phyloP scores from a whole-genome alignment of 2,797 vertebrate genomes.

The Poecilia gillii region DNA sequence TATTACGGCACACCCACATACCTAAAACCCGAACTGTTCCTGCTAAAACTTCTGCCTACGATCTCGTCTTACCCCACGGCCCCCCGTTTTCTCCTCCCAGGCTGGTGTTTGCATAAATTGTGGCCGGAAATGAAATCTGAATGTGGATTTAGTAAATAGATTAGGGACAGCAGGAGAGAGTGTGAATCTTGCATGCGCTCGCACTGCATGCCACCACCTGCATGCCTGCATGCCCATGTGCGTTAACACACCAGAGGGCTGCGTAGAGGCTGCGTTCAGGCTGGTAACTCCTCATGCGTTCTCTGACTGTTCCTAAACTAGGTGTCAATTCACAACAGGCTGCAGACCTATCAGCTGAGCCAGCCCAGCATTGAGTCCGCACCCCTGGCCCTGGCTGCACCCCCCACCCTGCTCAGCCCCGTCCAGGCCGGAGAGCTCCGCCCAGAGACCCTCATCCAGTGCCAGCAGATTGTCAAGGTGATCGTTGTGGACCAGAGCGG shows the following conservation, averaged over 20 bases:
- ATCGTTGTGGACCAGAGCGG: slow-evolving; percentile 97
- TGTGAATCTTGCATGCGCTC: slow-evolving; percentile 64
- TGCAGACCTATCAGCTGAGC: slow-evolving; percentile 99
- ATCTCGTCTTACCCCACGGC: slow-evolving; percentile 48
- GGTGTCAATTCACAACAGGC: slow-evolving; percentile 99
- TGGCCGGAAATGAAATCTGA: slow-evolving; percentile 15
- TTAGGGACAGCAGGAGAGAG: slow-evolving; percentile 30
- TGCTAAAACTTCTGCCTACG: slow-evolving; percentile 35
- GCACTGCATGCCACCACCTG: slow-evolving; percentile 62
- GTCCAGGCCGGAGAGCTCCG: slow-evolving; percentile 81
- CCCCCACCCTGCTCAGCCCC: slow-evolving; percentile 82
- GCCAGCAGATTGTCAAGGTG: slow-evolving; percentile 99
- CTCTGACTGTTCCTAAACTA: slow-evolving; percentile 99
- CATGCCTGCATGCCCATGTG: slow-evolving; percentile 79
- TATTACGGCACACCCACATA: slow-evolving; percentile 29
- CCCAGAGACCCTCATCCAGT: slow-evolving; percentile 95
- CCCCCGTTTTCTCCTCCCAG: slow-evolving; percentile 29
- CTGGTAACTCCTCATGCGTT: slow-evolving; percentile 98
- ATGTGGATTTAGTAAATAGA: slow-evolving; percentile 32
- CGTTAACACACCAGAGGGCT: slow-evolving; percentile 72
- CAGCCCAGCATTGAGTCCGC: slow-evolving; percentile 82
- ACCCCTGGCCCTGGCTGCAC: slow-evolving; percentile 85
- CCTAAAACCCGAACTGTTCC: slow-evolving; percentile 19
- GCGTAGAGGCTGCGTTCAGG: slow-evolving; percentile 89
- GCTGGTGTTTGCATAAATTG: slow-evolving; percentile 43